Base-by-base conservation (phyloP, 2,113 vertebrate species). In the Equus przewalskii region DNA sequence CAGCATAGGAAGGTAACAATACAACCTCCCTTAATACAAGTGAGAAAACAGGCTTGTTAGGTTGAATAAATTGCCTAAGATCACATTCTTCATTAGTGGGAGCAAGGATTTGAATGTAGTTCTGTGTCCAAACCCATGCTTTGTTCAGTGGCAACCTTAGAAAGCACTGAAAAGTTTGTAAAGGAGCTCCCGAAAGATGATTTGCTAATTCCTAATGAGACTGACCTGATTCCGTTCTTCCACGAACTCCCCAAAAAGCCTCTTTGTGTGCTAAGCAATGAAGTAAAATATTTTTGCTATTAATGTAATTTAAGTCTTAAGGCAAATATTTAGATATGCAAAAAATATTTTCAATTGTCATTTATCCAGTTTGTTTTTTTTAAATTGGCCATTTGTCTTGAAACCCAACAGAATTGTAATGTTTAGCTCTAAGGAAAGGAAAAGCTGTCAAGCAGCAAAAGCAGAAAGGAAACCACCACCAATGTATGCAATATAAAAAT, bases 221-320 rank as follows among this genome's bases (percentile, higher is more conserved):
- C 33, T 86, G 60, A 89, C 28, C 64, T 44, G 51, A 41, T 49
- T 49, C 18, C 24, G 1, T 85, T 92, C 54, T 58, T 41, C 1
- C 30, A 83, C 18, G 18, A 58, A 44, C 44, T 16, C 5, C 33
- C 15, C 58, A 1, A 1, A n/a, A 82, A n/a, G 44, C 19, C 5
- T 7, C 16, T 49, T 62, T 36, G 28, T 49, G 67, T 15, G 26
- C 44, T 87, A 28, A n/a, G 15, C 51, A 89, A 30, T 24, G n/a
- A 78, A 91, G 49, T 51, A 85, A 79, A 92, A 73, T 56, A 12
- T 4, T 91, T 82, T 65, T 94, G 30, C 22, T 93, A 41, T 62
- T 86, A 79, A 54, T 75, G 86, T 95, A 83, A 80, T 89, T 89
- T 78, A 91, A 18, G 9, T 67, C 60, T 82, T 67, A 78, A 70